A percentile compares a stretch with the other conserved stretches of the same genome.
These are phyloP conservation scores for Drosophila putrida DNA, from an alignment of 2,888 invertebrate species.

Conservation along the genomic window DNA sequence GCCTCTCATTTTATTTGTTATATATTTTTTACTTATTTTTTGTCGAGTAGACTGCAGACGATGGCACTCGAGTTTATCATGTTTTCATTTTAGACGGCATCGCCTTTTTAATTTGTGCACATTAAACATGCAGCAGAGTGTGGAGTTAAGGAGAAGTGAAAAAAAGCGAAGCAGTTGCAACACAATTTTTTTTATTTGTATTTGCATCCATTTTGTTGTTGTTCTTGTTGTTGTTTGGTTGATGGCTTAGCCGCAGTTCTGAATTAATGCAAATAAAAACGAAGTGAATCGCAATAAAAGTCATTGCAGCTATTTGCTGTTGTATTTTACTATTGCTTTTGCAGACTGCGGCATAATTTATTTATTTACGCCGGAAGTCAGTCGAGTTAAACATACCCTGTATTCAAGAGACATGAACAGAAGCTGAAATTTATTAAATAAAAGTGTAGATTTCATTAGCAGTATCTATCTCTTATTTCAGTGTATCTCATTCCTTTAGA, in stretches of 20 bases:
- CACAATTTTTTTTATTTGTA: conserved; percentile 32
- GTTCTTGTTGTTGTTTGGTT: conserved; percentile 30
- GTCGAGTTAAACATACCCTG: conserved; percentile 52
- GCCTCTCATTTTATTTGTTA: conserved; percentile 2
- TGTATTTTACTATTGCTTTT: conserved; percentile 20
- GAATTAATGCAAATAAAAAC: conserved; percentile 76
- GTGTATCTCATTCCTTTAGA: no score
- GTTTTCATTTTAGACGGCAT: conserved; percentile 65
- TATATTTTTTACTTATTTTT: conserved; percentile 2
- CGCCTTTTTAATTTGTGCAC: conserved; percentile 70
- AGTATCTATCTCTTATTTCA: no score
- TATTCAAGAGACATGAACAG: not conserved
- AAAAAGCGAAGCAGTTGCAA: conserved; percentile 28
- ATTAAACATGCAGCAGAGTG: conserved; percentile 36
- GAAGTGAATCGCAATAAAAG: conserved; percentile 66
- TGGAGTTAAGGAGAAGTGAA: not conserved
- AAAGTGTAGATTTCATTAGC: not conserved
- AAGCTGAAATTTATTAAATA: not conserved
- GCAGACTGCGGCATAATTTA: conserved; percentile 69
- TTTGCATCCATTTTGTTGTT: conserved; percentile 34
- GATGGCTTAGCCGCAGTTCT: conserved; percentile 42
- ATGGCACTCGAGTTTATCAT: conserved; percentile 64
- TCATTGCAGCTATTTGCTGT: conserved; percentile 32
- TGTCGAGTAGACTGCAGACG: conserved; percentile 25
- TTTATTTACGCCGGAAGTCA: conserved; percentile 22